A percentile compares a stretch with the other conserved stretches of the same genome.
Evolutionary conservation across 2,797 vertebrate genomes (phyloP).

Genomic region (Mormyrus proboscirostris): DNA sequence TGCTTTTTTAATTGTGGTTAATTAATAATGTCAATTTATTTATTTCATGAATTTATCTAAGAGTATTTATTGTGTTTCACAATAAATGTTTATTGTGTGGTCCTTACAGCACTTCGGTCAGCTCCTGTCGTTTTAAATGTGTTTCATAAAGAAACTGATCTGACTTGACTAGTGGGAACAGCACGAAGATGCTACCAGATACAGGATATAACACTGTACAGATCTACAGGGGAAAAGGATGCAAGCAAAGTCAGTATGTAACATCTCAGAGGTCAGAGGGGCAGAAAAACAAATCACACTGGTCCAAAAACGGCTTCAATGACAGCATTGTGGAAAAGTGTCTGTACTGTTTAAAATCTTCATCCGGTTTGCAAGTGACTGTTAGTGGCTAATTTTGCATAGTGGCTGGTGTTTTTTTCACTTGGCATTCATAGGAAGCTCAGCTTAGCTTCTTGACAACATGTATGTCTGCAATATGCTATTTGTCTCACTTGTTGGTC

Average conservation of each 20-base stretch:
- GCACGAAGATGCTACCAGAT: background rate
- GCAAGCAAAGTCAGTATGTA: background rate
- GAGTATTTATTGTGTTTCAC: too few relatives aligned
- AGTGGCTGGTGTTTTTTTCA: background rate
- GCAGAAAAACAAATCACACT: background rate
- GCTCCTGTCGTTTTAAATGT: background rate
- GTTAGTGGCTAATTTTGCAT: background rate
- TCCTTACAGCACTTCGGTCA: background rate
- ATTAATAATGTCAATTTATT: background rate
- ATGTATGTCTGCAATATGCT: background rate
- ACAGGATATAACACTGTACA: background rate
- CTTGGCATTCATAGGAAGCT: background rate
- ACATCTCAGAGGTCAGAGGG: background rate
- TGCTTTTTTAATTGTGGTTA: background rate
- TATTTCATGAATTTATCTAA: background rate
- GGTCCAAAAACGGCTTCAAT: background rate
- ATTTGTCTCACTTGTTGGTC: background rate
- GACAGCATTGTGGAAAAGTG: background rate
- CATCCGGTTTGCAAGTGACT: background rate
- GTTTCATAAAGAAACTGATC: background rate
- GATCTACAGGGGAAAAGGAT: background rate
- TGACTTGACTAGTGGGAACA: background rate
- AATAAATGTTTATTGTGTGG: background rate
- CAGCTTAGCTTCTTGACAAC: background rate
- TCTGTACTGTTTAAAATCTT: background rate